phyloP scores from a whole-genome alignment of 1,140 invertebrate genomes.

The Drosophila sp. region DNA sequence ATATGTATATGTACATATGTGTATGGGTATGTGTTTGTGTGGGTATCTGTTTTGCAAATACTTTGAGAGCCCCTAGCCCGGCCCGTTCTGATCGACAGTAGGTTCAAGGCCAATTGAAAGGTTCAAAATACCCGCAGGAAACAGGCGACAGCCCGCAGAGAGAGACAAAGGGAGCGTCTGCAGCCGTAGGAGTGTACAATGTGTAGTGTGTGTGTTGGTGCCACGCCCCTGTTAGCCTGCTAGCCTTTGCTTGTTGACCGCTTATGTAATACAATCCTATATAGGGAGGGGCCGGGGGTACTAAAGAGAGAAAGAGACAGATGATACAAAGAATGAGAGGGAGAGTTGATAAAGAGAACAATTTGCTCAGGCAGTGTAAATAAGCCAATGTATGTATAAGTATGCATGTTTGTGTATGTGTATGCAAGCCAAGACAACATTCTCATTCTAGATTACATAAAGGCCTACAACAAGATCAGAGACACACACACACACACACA shows the following conservation, averaged over 20 bases:
- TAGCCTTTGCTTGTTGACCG: conserved; percentile 31
- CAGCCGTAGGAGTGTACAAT: conserved; percentile 31
- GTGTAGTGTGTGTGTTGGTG: conserved; percentile 19
- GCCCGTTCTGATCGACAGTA: conserved; percentile 54
- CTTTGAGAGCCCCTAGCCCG: conserved; percentile 18
- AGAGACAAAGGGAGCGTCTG: conserved; percentile 51
- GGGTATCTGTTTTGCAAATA: conserved; percentile 64
- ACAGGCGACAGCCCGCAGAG: conserved; percentile 6
- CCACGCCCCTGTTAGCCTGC: conserved; percentile 58
- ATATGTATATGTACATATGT: conserved; percentile 21
- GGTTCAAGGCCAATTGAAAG: conserved; percentile 78
- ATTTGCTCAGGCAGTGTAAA: conserved; percentile 27
- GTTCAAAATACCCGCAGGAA: conserved; percentile 63
- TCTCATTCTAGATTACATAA: conserved; percentile 78
- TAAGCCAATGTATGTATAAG: conserved; percentile 16
- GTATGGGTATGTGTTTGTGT: conserved; percentile 30
- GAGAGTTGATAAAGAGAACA: conserved; percentile 12
- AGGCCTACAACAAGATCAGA: conserved; percentile 62
- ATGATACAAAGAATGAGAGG: not conserved
- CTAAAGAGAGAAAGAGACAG: not conserved
- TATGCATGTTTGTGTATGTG: conserved; percentile 27
- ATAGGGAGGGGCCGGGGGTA: conserved; percentile 47
- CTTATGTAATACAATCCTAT: conserved; percentile 71
- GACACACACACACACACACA: conserved; percentile 15
- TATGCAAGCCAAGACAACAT: conserved; percentile 50